These are phyloP conservation scores for Lepidurus apus DNA, from an alignment of 1,140 invertebrate species.

Conservation along the genomic window DNA sequence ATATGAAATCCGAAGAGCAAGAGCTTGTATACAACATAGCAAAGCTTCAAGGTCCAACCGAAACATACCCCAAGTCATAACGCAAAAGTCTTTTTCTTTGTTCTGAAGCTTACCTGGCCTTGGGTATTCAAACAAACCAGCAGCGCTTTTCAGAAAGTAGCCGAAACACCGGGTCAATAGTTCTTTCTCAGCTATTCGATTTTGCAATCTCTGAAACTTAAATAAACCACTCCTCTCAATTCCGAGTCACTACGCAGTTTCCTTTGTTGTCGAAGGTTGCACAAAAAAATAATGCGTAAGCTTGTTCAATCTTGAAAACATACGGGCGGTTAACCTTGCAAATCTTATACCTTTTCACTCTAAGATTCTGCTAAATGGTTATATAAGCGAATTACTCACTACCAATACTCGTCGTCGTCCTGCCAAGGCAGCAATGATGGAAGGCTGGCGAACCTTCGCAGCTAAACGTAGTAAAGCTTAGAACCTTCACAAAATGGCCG, in stretches of 20 bases:
- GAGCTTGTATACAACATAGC: too few relatives aligned
- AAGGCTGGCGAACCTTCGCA: not conserved
- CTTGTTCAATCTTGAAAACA: not conserved
- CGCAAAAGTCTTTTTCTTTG: too few relatives aligned
- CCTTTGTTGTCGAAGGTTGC: not conserved
- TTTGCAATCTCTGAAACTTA: not conserved
- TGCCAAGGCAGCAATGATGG: not conserved
- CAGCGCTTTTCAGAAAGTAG: too few relatives aligned
- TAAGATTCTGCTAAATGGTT: too few relatives aligned
- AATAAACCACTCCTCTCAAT: not conserved
- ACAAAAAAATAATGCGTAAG: not conserved
- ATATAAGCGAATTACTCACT: not conserved
- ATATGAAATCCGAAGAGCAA: too few relatives aligned
- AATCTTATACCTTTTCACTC: too few relatives aligned
- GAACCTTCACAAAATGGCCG: not conserved
- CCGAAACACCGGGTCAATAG: too few relatives aligned
- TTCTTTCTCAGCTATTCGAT: not conserved
- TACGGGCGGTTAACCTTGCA: not conserved
- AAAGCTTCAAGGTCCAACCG: too few relatives aligned
- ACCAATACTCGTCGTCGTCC: not conserved
- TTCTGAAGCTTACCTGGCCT: too few relatives aligned
- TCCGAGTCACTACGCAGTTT: not conserved
- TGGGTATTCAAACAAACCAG: too few relatives aligned
- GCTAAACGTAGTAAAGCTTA: not conserved
- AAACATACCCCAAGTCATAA: too few relatives aligned